Percentiles rank a stretch among this genome's conserved stretches.
Conservation (phyloP, 2,797 vertebrate species). For the Anolis apletophallus region DNA sequence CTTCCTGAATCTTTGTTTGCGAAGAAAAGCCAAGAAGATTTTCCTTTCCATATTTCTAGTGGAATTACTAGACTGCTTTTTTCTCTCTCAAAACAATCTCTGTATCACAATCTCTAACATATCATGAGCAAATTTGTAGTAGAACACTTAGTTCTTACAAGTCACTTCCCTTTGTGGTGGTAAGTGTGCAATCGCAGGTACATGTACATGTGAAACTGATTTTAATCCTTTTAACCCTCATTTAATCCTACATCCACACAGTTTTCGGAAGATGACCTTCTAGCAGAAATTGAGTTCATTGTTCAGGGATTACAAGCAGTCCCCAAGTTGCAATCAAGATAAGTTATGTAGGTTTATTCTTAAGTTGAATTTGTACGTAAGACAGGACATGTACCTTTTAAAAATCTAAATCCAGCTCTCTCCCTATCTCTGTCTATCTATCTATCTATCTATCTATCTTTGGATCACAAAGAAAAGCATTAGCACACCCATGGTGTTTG, state of each 20-base stretch:
- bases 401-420: too few species aligned
- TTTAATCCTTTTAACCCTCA: background rate
- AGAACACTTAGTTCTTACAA: background rate
- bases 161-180: background rate
- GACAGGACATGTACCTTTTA: too few species aligned
- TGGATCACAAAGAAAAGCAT: too few species aligned
- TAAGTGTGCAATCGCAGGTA: background rate
- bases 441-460: too few species aligned
- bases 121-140: background rate
- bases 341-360: too few species aligned
- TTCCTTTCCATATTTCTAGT: background rate
- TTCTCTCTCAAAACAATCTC: background rate
- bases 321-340: too few species aligned
- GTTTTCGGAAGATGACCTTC: background rate
- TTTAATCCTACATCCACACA: background rate
- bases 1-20: too few species aligned
- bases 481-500: too few species aligned
- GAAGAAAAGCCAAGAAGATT: too few species aligned
- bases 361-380: too few species aligned
- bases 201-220: too few species aligned
- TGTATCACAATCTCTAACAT: background rate
- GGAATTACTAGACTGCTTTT: background rate
- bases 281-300: conserved; percentile 1
- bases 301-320: background rate
- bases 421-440: too few species aligned